Conservation (phyloP, 2,113 vertebrate species). For the Brienomyrus brachyistius region DNA sequence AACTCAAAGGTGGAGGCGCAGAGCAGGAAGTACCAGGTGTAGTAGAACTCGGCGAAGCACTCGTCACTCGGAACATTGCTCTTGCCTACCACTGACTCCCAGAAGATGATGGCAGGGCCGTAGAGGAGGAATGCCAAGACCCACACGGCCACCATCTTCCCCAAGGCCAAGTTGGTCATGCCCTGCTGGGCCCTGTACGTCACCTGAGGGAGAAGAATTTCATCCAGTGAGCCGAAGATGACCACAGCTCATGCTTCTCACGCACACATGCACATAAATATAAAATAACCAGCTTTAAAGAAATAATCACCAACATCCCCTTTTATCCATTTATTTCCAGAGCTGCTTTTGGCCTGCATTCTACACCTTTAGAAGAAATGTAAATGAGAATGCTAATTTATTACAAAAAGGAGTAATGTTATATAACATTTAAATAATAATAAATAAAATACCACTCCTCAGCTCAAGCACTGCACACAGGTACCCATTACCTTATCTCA, state of each 20-base stretch:
- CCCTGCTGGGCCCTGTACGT: slow-evolving; percentile 69
- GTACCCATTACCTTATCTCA: background rate
- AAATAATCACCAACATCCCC: background rate
- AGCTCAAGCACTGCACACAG: background rate
- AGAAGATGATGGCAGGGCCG: slow-evolving; percentile 73
- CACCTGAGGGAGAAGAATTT: slow-evolving; percentile 53
- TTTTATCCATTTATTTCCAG: background rate
- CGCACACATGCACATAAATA: background rate
- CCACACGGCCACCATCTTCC: slow-evolving; percentile 74
- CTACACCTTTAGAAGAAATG: background rate
- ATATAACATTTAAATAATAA: slow-evolving; percentile 1
- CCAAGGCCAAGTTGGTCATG: slow-evolving; percentile 55
- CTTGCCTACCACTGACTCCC: slow-evolving; percentile 51
- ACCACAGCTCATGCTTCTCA: background rate
- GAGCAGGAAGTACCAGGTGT: slow-evolving; percentile 75
- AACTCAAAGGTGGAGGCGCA: slow-evolving; percentile 76
- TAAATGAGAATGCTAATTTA: slow-evolving; percentile 1
- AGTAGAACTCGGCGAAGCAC: slow-evolving; percentile 65
- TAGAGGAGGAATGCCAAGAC: slow-evolving; percentile 77
- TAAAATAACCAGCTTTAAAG: background rate
- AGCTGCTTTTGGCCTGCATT: background rate
- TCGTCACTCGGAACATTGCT: slow-evolving; percentile 59
- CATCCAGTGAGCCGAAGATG: background rate
- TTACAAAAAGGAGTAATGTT: background rate
- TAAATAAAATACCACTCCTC: background rate